These are phyloP conservation scores for Eciton burchellii DNA, from an alignment of 1,140 invertebrate species.

Conservation along the genomic window DNA sequence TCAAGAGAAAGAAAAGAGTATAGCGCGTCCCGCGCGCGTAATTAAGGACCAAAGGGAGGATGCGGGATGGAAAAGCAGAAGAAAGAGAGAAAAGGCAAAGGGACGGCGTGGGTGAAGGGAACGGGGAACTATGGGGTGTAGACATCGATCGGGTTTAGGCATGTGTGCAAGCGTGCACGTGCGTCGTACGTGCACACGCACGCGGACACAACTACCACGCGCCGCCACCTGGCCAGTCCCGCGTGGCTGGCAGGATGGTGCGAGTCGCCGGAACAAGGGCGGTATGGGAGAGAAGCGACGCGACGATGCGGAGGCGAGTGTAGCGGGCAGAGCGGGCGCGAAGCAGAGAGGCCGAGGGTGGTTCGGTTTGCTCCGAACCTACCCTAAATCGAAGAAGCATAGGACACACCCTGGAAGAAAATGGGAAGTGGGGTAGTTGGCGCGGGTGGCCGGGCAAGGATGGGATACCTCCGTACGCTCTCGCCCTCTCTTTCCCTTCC, in stretches of 20 bases:
- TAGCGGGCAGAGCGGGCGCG: slow-evolving; percentile 43
- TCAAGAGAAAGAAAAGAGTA: slow-evolving; percentile 62
- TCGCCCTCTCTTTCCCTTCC: slow-evolving; percentile 15
- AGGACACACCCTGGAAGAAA: slow-evolving; percentile 82
- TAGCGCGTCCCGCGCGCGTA: slow-evolving; percentile 77
- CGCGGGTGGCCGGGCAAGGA: slow-evolving; percentile 57
- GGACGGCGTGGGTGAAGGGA: slow-evolving; percentile 39
- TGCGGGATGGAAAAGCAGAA: slow-evolving; percentile 39
- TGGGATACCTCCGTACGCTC: slow-evolving; percentile 53
- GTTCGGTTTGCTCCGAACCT: slow-evolving; percentile 77
- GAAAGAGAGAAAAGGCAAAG: slow-evolving; percentile 59
- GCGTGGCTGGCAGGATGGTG: slow-evolving; percentile 58
- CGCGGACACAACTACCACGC: slow-evolving; percentile 25
- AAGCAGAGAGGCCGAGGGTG: slow-evolving; percentile 7
- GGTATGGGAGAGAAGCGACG: slow-evolving; percentile 22
- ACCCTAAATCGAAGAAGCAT: slow-evolving; percentile 84
- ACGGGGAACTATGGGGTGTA: slow-evolving; percentile 59
- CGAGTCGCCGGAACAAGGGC: slow-evolving; percentile 57
- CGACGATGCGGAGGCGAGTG: slow-evolving; percentile 30
- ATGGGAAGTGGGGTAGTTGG: slow-evolving; percentile 73
- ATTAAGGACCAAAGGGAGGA: slow-evolving; percentile 79
- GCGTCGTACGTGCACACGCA: slow-evolving; percentile 29
- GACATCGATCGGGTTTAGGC: slow-evolving; percentile 81
- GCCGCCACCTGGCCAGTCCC: slow-evolving; percentile 68
- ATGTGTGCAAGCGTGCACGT: slow-evolving; percentile 59